Evolutionary conservation across 2,113 vertebrate genomes (phyloP), one percentile per base, ranked within the genome.

Genomic region (Fulica atra): DNA sequence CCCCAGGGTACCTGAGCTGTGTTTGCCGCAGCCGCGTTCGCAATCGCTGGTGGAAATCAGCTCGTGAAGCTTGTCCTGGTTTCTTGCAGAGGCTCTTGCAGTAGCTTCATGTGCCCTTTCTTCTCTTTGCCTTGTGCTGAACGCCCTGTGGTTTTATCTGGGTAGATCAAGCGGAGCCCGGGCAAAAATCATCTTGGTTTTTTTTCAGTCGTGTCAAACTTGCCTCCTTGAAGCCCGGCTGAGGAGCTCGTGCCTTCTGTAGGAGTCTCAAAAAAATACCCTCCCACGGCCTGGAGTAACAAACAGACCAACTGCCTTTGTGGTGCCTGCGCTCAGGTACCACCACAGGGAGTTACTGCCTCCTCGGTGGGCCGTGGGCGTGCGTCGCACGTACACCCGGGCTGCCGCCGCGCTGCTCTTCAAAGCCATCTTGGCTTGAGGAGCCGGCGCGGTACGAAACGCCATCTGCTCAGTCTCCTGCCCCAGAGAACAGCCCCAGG

Each of bases 381-480:
- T 5, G 6, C 4, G 4, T 16, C 1, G 3, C 83, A 38, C 4
- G 6, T 46, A 90, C 2, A 0, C 28, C 42, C 4, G 1, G 6
- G 25, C 73, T 21, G 80, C 3, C 33, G 3, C 65, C 4, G 14
- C 65, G 57, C 66, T 69, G 31, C 0, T 26, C 83, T 40, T 35
- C 86, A 56, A 61, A 95, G 78, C 48, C 74, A 5, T 16, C 86
- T 10, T 1, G 16, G 71, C 63, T 46, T 2, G n/a, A 1, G 0
- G 65, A 60, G 80, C 25, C 46, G 3, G 60, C 7, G 2, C 11
- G 0, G 73, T 63, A 5, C 0, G 8, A 77, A 68, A 50, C 3
- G 10, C 82, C 0, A 4, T 13, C 94, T 72, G 91, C 92, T 2
- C 42, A 40, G 78, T 1, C 54, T 86, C 76, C 74, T 50, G 73